Conservation (phyloP, 1,140 invertebrate species). For the Drosophila miranda region DNA sequence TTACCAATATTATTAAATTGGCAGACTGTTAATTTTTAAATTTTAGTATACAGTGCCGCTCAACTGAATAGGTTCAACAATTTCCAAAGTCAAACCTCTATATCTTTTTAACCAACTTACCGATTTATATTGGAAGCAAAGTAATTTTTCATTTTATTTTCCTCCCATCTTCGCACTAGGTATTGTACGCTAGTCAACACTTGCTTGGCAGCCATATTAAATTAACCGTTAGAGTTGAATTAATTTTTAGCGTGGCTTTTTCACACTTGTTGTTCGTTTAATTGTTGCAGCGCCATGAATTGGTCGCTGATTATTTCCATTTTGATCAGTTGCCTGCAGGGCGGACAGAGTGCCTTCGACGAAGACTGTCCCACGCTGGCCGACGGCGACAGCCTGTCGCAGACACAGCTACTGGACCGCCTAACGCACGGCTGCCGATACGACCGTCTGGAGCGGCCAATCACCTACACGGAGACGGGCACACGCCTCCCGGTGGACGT, state of each 20-base stretch:
- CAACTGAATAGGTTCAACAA: too few species aligned
- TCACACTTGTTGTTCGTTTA: not conserved
- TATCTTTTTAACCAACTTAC: too few species aligned
- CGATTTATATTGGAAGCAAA: too few species aligned
- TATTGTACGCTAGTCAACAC: too few species aligned
- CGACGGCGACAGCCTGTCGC: constrained; percentile 85
- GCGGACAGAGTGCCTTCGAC: constrained; percentile 2
- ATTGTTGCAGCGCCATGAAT: constrained; percentile 30
- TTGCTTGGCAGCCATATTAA: constrained; percentile 11
- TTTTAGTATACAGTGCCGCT: too few species aligned
- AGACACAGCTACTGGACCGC: constrained; percentile 87
- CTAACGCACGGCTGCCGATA: constrained; percentile 89
- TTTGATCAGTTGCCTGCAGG: constrained; percentile 41
- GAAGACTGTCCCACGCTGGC: constrained; percentile 84
- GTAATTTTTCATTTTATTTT: too few species aligned
- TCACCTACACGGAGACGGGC: constrained; percentile 78
- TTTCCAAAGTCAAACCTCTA: too few species aligned
- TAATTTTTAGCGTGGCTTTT: constrained; percentile 12
- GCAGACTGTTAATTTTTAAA: too few species aligned
- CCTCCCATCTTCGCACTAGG: too few species aligned
- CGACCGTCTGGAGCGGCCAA: constrained; percentile 87
- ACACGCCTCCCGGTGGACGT: constrained; percentile 84
- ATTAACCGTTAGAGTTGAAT: constrained; percentile 20
- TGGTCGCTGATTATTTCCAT: constrained; percentile 46
- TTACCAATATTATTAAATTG: too few species aligned